Conservation (phyloP, 2,888 invertebrate genomes). For the Tuta absoluta region DNA sequence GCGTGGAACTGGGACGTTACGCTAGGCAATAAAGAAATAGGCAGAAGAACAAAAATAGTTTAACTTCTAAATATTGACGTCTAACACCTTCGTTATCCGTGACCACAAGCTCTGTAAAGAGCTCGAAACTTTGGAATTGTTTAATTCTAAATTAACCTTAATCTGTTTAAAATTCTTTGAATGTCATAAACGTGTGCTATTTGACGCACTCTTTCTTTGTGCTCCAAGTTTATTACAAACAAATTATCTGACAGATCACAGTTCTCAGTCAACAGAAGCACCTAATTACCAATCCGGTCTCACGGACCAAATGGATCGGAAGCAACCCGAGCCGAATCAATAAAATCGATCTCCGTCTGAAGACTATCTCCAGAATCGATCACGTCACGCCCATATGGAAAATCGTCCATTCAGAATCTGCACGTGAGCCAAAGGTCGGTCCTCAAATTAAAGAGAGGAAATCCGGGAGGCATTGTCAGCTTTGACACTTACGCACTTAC, state of each 20-base stretch:
- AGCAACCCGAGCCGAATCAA: constrained; percentile 54
- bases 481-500: constrained; percentile 66
- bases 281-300: constrained; percentile 21
- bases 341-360: constrained; percentile 56
- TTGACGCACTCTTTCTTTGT: not conserved
- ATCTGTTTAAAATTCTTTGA: too few species aligned
- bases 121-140: too few species aligned
- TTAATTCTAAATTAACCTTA: too few species aligned
- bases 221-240: not conserved
- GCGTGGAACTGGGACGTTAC: too few species aligned
- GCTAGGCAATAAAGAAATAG: too few species aligned
- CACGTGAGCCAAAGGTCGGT: constrained; percentile 77
- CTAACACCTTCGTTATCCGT: too few species aligned
- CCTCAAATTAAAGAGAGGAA: constrained; percentile 79
- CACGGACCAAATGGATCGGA: constrained; percentile 43
- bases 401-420: constrained; percentile 72
- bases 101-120: too few species aligned
- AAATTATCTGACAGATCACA: not conserved
- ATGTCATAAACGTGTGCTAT: too few species aligned
- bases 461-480: constrained; percentile 77
- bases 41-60: too few species aligned
- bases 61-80: too few species aligned
- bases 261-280: not conserved
- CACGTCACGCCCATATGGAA: constrained; percentile 80
- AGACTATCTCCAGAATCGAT: constrained; percentile 77